A percentile compares a stretch with the other conserved stretches of the same genome.
phyloP scores from a whole-genome alignment of 2,113 vertebrate genomes.

The Nesoenas mayeri region DNA sequence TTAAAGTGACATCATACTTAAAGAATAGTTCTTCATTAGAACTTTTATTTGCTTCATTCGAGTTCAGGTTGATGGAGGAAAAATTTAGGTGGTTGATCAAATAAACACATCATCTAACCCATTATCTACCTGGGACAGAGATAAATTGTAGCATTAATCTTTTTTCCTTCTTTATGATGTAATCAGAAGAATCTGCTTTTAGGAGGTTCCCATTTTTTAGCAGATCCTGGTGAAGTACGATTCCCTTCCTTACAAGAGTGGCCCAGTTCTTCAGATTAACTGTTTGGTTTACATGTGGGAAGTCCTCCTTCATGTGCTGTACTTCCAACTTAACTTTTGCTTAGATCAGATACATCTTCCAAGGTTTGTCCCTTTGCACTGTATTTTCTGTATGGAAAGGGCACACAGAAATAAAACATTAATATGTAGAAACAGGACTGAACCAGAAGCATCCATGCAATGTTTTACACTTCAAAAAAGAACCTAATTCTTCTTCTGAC shows the following conservation, averaged over 20 bases:
- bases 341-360: background rate
- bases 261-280: background rate
- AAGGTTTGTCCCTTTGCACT: background rate
- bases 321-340: background rate
- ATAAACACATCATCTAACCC: background rate
- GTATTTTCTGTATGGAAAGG: background rate
- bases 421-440: background rate
- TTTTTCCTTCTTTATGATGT: background rate
- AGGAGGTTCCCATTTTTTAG: background rate
- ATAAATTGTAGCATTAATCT: background rate
- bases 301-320: background rate
- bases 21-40: background rate
- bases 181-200: background rate
- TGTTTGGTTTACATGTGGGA: background rate
- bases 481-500: background rate
- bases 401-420: background rate
- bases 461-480: background rate
- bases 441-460: background rate
- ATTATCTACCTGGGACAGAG: background rate
- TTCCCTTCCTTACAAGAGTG: background rate
- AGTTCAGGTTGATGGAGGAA: background rate
- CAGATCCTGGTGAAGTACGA: background rate
- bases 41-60: conserved; percentile 1
- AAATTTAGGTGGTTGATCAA: background rate
- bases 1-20: background rate